A percentile compares a stretch with the other conserved stretches of the same genome.
phyloP scores from a whole-genome alignment of 2,888 invertebrate species.

The Drepanosiphum platanoidis region DNA sequence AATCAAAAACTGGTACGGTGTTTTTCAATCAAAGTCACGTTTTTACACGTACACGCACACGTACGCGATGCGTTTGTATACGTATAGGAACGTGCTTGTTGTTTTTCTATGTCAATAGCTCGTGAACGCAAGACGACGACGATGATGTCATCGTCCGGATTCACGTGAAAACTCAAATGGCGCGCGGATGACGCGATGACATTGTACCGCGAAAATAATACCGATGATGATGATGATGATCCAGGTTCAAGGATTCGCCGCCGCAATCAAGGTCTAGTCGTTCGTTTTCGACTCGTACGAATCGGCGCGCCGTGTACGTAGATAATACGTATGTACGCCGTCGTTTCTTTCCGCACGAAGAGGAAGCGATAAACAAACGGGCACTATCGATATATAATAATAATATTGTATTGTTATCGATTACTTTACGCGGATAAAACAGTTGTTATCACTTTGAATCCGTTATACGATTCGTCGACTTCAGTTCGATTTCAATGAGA shows the following conservation, averaged over 20 bases:
- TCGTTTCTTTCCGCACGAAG: background rate
- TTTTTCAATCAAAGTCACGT: slow-evolving; percentile 33
- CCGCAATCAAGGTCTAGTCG: slow-evolving; percentile 39
- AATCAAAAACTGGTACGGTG: background rate
- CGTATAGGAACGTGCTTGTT: background rate
- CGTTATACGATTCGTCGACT: no score
- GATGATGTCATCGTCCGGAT: slow-evolving; percentile 48
- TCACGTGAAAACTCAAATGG: slow-evolving; percentile 1
- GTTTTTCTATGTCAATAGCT: slow-evolving; percentile 30
- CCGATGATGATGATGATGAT: slow-evolving; percentile 5
- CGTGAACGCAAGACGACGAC: slow-evolving; percentile 25
- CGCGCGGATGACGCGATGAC: slow-evolving; percentile 44
- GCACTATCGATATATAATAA: no score
- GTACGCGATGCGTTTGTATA: background rate
- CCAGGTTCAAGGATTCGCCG: slow-evolving; percentile 56
- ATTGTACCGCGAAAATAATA: slow-evolving; percentile 11
- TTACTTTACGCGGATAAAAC: background rate
- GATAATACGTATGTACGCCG: background rate
- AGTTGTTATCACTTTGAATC: background rate
- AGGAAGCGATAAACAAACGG: slow-evolving; percentile 26
- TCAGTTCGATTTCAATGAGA: no score
- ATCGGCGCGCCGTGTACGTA: background rate
- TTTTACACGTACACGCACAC: slow-evolving; percentile 9
- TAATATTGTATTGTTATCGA: background rate
- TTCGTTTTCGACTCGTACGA: slow-evolving; percentile 15